Conservation (phyloP, 2,113 vertebrate genomes). For the Rhinolophus sinicus region DNA sequence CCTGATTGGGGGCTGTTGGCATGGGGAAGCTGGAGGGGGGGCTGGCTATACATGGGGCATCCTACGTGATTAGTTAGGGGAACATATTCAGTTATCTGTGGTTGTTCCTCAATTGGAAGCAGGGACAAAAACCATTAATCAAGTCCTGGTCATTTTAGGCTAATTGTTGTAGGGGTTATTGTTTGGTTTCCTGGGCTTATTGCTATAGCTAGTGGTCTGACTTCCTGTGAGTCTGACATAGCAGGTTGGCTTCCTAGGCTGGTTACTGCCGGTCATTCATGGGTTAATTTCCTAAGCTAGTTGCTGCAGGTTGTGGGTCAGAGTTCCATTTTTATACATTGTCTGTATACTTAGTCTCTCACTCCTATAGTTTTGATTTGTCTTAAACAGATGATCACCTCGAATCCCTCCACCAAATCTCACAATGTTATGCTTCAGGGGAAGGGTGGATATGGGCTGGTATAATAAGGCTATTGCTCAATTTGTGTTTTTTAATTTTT, state of each 20-base stretch:
- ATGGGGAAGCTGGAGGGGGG: rapidly evolving
- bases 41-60: not conserved
- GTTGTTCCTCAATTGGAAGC: not conserved
- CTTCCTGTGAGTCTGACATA: not conserved
- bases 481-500: not conserved
- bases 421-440: not conserved
- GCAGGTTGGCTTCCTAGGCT: not conserved
- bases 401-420: not conserved
- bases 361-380: not conserved
- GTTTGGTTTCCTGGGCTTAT: not conserved
- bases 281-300: not conserved
- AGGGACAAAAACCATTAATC: not conserved
- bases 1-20: not conserved
- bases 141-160: not conserved
- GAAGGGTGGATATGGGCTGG: not conserved
- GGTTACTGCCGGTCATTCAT: not conserved
- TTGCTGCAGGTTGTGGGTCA: not conserved
- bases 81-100: not conserved
- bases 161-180: not conserved
- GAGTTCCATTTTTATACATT: not conserved
- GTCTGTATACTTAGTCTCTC: not conserved
- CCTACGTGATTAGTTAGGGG: not conserved
- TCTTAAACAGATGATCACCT: not conserved
- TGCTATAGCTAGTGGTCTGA: not conserved
- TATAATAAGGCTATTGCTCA: not conserved